Evolutionary conservation across 1,140 invertebrate genomes (phyloP), one percentile per base, ranked within the genome.

Genomic region (Drosophila serrata): DNA sequence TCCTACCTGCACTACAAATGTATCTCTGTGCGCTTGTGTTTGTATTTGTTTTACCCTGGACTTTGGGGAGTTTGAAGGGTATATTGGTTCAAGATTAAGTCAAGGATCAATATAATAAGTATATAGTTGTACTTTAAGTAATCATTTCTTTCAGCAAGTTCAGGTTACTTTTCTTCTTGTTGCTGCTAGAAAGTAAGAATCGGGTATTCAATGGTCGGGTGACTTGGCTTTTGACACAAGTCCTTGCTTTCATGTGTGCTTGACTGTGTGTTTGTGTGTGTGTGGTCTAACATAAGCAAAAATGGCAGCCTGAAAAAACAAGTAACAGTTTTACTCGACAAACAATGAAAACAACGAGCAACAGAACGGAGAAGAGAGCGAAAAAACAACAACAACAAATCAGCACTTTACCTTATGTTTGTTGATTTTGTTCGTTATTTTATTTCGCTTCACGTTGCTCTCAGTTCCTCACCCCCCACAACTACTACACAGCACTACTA

Each of bases 401-500:
- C 75, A 69, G 79, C 79, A 87, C 73, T 70, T 79, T 87, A 63
- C 84, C 85, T 88, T 78, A 69, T 84, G 80, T 79, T 77, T 88
- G 84, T 87, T 87, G 84, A 88, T 87, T 84, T 87, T 88, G 75
- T 75, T 81, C 62, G 62, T 74, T 87, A 73, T 81, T 88, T 79
- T 77, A 69, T 74, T 88, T 82, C 57, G 65, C 68, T 72, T 72
- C 51, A 70, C 64, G 49, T 72, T 58, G 17, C 63, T 64, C 37
- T 24, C 55, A 51, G 11, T 11, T 11, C 9, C 29, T 8, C 24
- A 12, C 24, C 17, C 8, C 12, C 6, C 13, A 0, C 33, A 12
- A 9, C 9, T n/a, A n/a, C n/a, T n/a, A n/a, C 27, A 27, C 45
- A 70, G 65, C 64, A 82, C 56, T 56, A 82, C 56, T 56, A 75